Conservation (phyloP, 2,888 invertebrate species). For the Pandemis heparana region DNA sequence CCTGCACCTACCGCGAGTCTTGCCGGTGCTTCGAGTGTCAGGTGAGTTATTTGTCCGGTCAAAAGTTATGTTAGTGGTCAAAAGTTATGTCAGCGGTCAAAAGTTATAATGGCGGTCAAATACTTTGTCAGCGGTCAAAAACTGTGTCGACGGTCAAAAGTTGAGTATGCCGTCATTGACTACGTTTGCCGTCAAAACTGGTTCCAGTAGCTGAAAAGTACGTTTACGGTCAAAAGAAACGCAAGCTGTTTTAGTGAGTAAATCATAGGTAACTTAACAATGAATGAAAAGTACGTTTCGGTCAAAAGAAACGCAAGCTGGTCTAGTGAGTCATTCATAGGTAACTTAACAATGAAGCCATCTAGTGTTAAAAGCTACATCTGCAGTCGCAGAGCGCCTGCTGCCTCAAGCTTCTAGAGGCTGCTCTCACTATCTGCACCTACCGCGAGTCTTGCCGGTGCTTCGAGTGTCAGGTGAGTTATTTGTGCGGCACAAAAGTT, state of each 20-base stretch:
- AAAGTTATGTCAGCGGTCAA: background rate
- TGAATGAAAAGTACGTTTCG: too few relatives aligned
- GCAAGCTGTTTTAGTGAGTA: too few relatives aligned
- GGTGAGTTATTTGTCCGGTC: constrained; percentile 52
- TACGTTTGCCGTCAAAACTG: too few relatives aligned
- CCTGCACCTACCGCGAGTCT: constrained; percentile 74
- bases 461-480: constrained; percentile 72
- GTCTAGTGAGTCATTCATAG: too few relatives aligned
- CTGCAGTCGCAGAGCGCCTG: constrained; percentile 60
- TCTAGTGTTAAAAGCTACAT: constrained; percentile 53
- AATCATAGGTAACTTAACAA: too few relatives aligned
- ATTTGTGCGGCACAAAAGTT: too few relatives aligned
- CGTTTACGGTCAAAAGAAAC: too few relatives aligned
- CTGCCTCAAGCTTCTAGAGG: constrained; percentile 67
- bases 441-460: constrained; percentile 77
- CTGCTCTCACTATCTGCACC: constrained; percentile 66
- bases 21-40: constrained; percentile 77
- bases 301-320: too few relatives aligned
- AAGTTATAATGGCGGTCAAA: background rate
- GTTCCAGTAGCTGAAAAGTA: too few relatives aligned
- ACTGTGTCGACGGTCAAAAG: background rate
- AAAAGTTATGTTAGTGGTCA: background rate
- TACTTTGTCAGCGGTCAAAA: background rate
- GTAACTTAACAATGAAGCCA: too few relatives aligned
- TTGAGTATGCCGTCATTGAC: too few relatives aligned